A percentile compares a stretch with the other conserved stretches of the same genome.
Conservation (phyloP, 2,113 vertebrate genomes). For the Pomatorhinus ruficollis region DNA sequence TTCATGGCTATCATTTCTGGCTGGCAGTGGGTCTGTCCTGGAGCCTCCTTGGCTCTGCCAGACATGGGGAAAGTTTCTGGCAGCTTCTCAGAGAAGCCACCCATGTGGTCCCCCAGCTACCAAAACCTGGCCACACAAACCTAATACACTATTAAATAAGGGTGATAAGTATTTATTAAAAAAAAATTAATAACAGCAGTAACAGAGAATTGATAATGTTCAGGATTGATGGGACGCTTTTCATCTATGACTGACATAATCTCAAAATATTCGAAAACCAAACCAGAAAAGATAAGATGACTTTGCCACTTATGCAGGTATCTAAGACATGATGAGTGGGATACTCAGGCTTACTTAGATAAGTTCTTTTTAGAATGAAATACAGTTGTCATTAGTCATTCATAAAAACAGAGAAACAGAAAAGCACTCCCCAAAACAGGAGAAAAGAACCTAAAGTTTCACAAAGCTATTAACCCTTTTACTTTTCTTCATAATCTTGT, state of each 20-base stretch:
- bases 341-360: background rate
- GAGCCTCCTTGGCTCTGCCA: background rate
- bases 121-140: background rate
- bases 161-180: background rate
- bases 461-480: background rate
- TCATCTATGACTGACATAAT: background rate
- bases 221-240: background rate
- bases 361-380: background rate
- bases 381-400: background rate
- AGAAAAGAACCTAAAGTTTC: background rate
- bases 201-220: background rate
- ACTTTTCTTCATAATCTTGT: background rate
- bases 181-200: background rate
- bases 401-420: background rate
- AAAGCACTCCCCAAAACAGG: background rate
- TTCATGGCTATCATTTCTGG: background rate
- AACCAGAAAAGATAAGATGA: background rate
- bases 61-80: background rate
- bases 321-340: background rate
- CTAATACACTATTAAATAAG: background rate
- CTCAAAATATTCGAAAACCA: background rate
- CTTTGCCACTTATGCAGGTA: background rate
- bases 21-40: accelerated
- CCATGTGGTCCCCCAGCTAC: accelerated
- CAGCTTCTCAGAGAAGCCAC: background rate